Evolutionary conservation across 2,113 vertebrate genomes (phyloP).

Genomic region (Paralichthys olivaceus): DNA sequence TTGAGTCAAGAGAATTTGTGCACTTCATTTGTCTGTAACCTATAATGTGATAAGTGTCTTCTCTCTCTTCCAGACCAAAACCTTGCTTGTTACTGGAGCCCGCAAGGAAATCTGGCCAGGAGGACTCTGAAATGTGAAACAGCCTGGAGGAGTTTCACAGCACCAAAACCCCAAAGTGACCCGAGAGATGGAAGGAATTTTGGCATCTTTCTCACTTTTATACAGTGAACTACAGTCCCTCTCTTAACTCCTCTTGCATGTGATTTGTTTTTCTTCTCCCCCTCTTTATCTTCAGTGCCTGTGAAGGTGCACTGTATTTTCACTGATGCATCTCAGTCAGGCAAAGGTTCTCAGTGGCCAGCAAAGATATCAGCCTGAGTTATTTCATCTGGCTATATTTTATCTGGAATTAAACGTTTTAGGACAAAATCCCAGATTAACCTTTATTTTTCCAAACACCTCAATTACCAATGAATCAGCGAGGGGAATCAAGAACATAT

Average conservation of each 20-base stretch:
- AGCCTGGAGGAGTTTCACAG: slow-evolving; percentile 40
- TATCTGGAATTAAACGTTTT: background rate
- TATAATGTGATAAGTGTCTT: slow-evolving; percentile 41
- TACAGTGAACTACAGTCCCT: slow-evolving; percentile 17
- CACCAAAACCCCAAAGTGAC: slow-evolving; percentile 50
- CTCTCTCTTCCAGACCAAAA: slow-evolving; percentile 30
- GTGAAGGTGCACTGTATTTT: slow-evolving; percentile 36
- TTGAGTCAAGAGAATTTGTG: slow-evolving; percentile 16
- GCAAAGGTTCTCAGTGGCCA: slow-evolving; percentile 34
- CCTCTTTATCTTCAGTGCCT: slow-evolving; percentile 21
- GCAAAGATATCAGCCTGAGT: background rate
- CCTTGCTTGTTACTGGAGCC: slow-evolving; percentile 20
- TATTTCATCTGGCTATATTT: slow-evolving; percentile 12
- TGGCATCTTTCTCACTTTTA: slow-evolving; percentile 40
- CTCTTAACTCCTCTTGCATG: slow-evolving; percentile 3
- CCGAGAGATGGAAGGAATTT: slow-evolving; percentile 54
- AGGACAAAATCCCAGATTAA: background rate
- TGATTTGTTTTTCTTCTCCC: slow-evolving; percentile 29
- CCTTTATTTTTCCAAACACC: background rate
- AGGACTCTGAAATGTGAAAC: slow-evolving; percentile 32
- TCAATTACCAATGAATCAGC: background rate
- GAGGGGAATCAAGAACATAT: background rate
- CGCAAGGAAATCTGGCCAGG: slow-evolving; percentile 12
- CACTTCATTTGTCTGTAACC: slow-evolving; percentile 35
- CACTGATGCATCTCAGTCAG: slow-evolving; percentile 26